These are phyloP conservation scores for Poecilia picta DNA, from an alignment of 2,797 vertebrate genomes.

Conservation along the genomic window DNA sequence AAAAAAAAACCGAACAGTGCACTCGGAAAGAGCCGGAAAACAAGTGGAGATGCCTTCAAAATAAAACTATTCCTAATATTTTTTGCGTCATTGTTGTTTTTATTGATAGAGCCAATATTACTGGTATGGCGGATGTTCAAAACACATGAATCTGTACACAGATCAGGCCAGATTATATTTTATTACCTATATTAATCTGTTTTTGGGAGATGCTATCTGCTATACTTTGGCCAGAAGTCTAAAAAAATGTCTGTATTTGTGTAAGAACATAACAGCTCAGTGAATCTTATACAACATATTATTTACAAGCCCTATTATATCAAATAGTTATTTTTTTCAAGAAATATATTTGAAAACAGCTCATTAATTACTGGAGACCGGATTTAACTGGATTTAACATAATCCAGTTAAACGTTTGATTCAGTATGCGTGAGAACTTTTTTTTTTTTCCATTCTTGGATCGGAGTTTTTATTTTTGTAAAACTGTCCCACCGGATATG, in stretches of 20 bases:
- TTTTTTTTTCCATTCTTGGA: not conserved
- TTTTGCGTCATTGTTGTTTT: not conserved
- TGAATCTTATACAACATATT: not conserved
- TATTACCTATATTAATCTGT: not conserved
- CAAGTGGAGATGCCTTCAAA: slow-evolving; percentile 29
- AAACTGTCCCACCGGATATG: slow-evolving; percentile 14
- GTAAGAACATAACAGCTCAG: not conserved
- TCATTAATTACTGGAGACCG: not conserved
- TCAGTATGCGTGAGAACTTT: not conserved
- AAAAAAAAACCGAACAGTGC: not conserved
- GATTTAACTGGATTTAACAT: too few relatives aligned
- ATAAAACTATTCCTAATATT: slow-evolving; percentile 19
- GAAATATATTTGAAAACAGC: not conserved
- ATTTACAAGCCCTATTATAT: not conserved
- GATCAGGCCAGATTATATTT: not conserved
- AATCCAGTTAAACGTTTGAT: not conserved
- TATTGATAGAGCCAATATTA: too few relatives aligned
- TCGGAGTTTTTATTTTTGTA: slow-evolving; percentile 40
- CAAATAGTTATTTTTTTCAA: not conserved
- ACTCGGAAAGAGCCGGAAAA: not conserved
- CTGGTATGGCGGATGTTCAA: not conserved
- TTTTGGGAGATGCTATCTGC: not conserved
- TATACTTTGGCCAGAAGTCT: not conserved
- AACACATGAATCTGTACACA: not conserved
- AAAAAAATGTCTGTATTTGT: not conserved